Conservation (phyloP, 1,140 invertebrate genomes). For the Augochlora pura region DNA sequence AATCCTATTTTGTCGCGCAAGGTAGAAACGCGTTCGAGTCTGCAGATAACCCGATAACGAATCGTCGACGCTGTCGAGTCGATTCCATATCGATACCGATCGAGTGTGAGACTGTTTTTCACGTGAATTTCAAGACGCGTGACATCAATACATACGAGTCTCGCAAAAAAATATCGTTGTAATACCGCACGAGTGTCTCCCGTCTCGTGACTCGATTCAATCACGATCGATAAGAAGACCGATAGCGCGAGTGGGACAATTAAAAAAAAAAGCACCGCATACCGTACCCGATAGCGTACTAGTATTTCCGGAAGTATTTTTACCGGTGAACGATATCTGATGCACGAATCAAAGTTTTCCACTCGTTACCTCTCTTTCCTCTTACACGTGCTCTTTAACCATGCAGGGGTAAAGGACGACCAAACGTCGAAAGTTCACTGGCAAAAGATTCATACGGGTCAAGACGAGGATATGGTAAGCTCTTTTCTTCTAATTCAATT, state of each 20-base stretch:
- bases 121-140: no score
- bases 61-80: background rate
- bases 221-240: background rate
- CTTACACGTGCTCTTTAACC: background rate
- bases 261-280: background rate
- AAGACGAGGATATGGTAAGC: slow-evolving; percentile 75
- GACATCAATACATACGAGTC: no score
- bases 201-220: background rate
- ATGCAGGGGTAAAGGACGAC: slow-evolving; percentile 70
- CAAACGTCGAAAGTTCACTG: slow-evolving; percentile 66
- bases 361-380: no score
- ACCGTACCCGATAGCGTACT: no score
- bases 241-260: background rate
- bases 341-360: no score
- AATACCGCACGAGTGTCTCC: background rate
- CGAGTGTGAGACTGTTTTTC: background rate
- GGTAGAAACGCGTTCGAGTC: background rate
- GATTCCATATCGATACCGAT: no score
- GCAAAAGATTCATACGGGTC: slow-evolving; percentile 72
- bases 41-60: slow-evolving; percentile 16
- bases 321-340: no score
- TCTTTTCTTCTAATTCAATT: background rate
- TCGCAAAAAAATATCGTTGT: slow-evolving; percentile 10
- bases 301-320: no score
- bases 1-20: background rate